Conservation (phyloP, 1,140 invertebrate genomes). For the Temnothorax nylanderi region DNA sequence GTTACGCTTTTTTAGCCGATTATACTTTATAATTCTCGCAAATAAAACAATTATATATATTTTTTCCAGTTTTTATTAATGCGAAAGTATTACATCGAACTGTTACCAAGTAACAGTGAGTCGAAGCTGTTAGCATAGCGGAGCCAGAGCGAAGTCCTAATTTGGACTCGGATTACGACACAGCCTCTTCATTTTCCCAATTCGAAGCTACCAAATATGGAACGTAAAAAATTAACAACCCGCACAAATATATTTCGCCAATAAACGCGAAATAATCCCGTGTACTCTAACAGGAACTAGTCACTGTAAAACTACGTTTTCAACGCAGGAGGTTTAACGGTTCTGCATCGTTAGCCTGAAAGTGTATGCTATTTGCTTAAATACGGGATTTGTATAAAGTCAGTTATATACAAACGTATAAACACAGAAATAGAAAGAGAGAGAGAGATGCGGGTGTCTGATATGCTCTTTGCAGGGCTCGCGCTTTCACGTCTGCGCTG, state of each 20-base stretch:
- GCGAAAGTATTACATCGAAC: not conserved
- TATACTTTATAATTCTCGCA: not conserved
- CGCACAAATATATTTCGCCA: not conserved
- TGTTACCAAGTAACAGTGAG: not conserved
- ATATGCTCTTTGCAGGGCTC: slow-evolving; percentile 19
- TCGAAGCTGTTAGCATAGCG: slow-evolving; percentile 22
- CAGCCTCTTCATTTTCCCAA: slow-evolving; percentile 26
- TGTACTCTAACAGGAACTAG: not conserved
- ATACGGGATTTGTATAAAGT: not conserved
- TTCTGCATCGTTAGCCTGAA: not conserved
- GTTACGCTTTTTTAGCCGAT: not conserved
- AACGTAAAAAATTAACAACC: not conserved
- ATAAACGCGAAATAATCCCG: not conserved
- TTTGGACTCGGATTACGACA: slow-evolving; percentile 43
- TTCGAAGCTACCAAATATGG: slow-evolving; percentile 15
- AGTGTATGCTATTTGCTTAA: not conserved
- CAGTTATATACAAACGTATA: not conserved
- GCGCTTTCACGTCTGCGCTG: slow-evolving; percentile 30
- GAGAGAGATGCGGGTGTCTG: slow-evolving; percentile 9
- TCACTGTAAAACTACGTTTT: not conserved
- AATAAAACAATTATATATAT: not conserved
- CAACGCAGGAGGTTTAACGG: not conserved
- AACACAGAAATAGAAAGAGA: not conserved
- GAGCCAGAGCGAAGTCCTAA: slow-evolving; percentile 33
- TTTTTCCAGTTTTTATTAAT: not conserved